Evolutionary conservation across 2,888 invertebrate genomes (phyloP), one percentile per base, ranked within the genome.

Genomic region (Elmis aenea): DNA sequence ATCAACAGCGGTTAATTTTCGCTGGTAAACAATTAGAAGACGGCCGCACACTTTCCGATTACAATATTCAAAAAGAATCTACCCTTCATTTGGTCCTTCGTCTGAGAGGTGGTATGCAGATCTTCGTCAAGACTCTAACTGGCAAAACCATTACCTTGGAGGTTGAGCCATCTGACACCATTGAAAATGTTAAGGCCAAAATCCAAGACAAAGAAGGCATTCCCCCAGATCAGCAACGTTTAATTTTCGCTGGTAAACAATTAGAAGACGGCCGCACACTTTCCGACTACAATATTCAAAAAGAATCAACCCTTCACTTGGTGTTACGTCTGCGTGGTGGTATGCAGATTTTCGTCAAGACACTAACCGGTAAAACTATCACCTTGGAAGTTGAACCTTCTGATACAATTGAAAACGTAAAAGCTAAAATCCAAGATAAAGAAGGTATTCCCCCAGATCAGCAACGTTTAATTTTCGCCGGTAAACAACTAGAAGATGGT

Each of bases 371-470:
- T 2, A 76, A 76, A 54, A 76, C 76, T 11, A 76, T 75, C 48
- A 73, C 74, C 0, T 45, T 74, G 1, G 73, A 73, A 54, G 73
- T 74, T 1, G 77, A 79, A 54, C 84, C 91, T 31, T 87, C 88
- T 1, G 91, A 92, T 64, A 87, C 89, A 5, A 92, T 93, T 56
- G 91, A 93, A 71, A 91, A 93, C 80, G 91, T 93, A 10, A 93
- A 93, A 66, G 85, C 87, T 0, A 90, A 90, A 65, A 89, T 90
- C 52, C 88, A 90, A 61, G 88, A 90, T 54, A 90, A 90, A 67
- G 90, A 90, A 64, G 90, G 89, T 31, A 89, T 90, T 54, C 89
- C 89, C 1, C 89, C 89, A 54, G 89, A 89, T 67, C 88, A 89
- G 66, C 89, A 90, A 64, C 78, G 89, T 65, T 73, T 89, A 57